A percentile compares a stretch with the other conserved stretches of the same genome.
Evolutionary conservation across 2,888 invertebrate genomes (phyloP).

Genomic region (Macrosoma leucophasiata): DNA sequence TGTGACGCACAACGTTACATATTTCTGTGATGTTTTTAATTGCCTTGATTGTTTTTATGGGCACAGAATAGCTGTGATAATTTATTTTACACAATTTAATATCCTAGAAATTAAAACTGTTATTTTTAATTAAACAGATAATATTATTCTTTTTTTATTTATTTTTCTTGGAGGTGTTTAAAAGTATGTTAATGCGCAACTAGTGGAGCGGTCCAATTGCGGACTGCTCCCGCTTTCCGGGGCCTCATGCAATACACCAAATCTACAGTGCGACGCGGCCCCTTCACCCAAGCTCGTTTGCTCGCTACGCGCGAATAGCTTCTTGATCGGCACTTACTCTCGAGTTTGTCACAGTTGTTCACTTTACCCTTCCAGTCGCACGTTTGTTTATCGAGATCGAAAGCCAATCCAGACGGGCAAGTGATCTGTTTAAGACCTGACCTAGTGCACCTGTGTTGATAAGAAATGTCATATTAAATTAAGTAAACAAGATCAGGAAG

Average conservation of each 20-base stretch:
- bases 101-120: too few relatives aligned
- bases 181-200: constrained; percentile 50
- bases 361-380: constrained; percentile 99
- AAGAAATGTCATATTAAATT: constrained; percentile 71
- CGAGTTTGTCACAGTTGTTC: constrained; percentile 95
- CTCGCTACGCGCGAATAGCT: constrained; percentile 68
- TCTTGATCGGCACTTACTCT: constrained; percentile 88
- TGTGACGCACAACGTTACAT: too few relatives aligned
- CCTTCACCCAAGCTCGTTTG: constrained; percentile 72
- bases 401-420: constrained; percentile 97
- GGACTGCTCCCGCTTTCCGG: constrained; percentile 48
- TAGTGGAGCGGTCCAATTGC: constrained; percentile 41
- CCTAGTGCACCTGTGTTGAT: constrained; percentile 90
- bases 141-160: not conserved
- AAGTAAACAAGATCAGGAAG: constrained; percentile 54
- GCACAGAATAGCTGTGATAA: too few relatives aligned
- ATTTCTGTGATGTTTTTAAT: too few relatives aligned
- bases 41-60: too few relatives aligned
- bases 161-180: constrained; percentile 9
- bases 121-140: not conserved
- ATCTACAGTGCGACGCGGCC: constrained; percentile 71
- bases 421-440: constrained; percentile 97
- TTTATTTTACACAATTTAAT: too few relatives aligned
- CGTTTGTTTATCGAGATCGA: constrained; percentile 98
- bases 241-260: constrained; percentile 71